Percentiles rank a stretch among this genome's conserved stretches.
Conservation (phyloP, 2,797 vertebrate species). For the Lacerta agilis region DNA sequence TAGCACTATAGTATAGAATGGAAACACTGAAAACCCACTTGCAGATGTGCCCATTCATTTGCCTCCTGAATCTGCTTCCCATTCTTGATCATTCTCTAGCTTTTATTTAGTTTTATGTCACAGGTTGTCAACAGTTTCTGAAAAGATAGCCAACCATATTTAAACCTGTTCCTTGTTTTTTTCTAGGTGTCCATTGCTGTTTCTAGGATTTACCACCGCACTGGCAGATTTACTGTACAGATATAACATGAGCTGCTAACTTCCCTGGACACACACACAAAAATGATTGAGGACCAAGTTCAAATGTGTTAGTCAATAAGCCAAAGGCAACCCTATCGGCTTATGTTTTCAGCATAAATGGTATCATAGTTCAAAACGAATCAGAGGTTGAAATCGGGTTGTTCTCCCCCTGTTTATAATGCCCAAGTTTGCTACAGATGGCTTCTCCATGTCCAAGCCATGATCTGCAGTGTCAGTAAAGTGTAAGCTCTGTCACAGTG, state of each 20-base stretch:
- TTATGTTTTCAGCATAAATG: slow-evolving; percentile 54
- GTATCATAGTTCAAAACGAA: slow-evolving; percentile 43
- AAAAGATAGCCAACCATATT: not conserved
- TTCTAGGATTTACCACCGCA: slow-evolving; percentile 7
- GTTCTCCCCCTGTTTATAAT: slow-evolving; percentile 38
- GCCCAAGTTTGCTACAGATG: slow-evolving; percentile 20
- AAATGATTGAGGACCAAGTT: slow-evolving; percentile 52
- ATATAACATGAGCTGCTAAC: slow-evolving; percentile 56
- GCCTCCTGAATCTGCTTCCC: slow-evolving; percentile 1
- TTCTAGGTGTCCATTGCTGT: slow-evolving; percentile 32
- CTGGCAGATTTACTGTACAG: slow-evolving; percentile 42
- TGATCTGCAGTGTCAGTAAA: slow-evolving; percentile 55
- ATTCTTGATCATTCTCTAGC: not conserved
- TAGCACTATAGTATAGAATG: not conserved
- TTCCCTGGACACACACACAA: slow-evolving; percentile 22
- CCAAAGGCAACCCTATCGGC: slow-evolving; percentile 26
- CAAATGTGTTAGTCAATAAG: slow-evolving; percentile 31
- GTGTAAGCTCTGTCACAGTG: slow-evolving; percentile 55
- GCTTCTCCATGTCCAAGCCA: slow-evolving; percentile 50
- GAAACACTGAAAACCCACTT: not conserved
- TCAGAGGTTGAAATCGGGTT: slow-evolving; percentile 56
- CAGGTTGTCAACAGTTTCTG: not conserved
- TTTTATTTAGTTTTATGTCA: slow-evolving; percentile 7
- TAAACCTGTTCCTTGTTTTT: slow-evolving; percentile 46
- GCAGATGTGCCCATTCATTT: not conserved